These are phyloP conservation scores for Tragelaphus scriptus DNA, from an alignment of 2,113 vertebrate species.

Conservation along the genomic window DNA sequence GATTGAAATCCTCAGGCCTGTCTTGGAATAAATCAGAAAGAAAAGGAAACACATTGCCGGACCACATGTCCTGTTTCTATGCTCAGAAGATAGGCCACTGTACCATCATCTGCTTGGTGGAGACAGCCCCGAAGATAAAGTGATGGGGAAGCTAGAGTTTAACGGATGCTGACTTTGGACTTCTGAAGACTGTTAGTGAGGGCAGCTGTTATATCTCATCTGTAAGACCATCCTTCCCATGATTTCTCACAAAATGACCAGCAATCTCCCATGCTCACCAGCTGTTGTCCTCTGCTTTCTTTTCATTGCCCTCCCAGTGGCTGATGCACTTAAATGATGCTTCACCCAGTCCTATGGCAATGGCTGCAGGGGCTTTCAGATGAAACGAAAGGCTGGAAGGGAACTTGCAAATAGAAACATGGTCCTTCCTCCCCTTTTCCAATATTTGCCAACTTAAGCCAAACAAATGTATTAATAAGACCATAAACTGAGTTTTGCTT, in stretches of 20 bases:
- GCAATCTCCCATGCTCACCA: neutral
- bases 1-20: neutral
- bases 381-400: neutral
- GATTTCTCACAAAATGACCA: neutral
- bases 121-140: neutral
- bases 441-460: neutral
- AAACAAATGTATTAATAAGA: slow-evolving; percentile 7
- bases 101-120: neutral
- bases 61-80: neutral
- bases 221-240: neutral
- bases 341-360: neutral
- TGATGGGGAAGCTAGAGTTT: neutral
- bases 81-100: neutral
- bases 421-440: neutral
- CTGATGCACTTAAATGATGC: neutral
- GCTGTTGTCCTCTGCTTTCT: neutral
- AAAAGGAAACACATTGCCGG: neutral
- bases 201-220: neutral
- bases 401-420: neutral
- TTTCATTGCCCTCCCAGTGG: neutral
- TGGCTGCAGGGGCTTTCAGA: neutral
- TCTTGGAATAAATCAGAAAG: slow-evolving; percentile 17
- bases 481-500: neutral
- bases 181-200: neutral
- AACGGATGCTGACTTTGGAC: neutral